These are phyloP conservation scores for Orchesella flavescens DNA, from an alignment of 2,888 invertebrate species.

Conservation along the genomic window DNA sequence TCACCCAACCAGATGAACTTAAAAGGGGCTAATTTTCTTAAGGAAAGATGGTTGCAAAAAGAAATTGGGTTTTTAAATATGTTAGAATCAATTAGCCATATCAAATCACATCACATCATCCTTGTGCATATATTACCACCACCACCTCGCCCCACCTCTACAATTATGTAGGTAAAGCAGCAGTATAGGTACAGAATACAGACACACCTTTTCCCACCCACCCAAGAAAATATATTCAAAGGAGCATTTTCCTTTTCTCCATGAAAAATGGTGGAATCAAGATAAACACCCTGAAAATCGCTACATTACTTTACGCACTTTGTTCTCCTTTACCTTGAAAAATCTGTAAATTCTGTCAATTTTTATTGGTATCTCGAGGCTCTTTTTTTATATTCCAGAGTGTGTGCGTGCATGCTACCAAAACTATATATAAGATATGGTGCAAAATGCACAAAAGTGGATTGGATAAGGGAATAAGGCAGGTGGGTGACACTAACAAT, in stretches of 20 bases:
- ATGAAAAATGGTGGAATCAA: not conserved
- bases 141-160: not conserved
- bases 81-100: constrained; percentile 14
- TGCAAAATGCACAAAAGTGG: not conserved
- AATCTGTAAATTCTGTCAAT: constrained; percentile 21
- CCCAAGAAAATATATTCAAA: too few species aligned
- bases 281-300: constrained; percentile 1
- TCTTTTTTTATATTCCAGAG: not conserved
- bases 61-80: not conserved
- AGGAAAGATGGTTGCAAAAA: constrained; percentile 6
- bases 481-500: constrained; percentile 20
- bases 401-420: constrained; percentile 1
- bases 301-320: not conserved
- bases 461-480: too few species aligned
- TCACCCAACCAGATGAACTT: not conserved
- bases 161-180: too few species aligned
- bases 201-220: too few species aligned
- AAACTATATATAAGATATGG: too few species aligned
- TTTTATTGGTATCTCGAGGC: constrained; percentile 22
- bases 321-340: constrained; percentile 11
- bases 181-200: too few species aligned
- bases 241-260: not conserved
- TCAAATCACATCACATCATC: too few species aligned
- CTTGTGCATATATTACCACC: not conserved
- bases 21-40: constrained; percentile 7